Base-by-base conservation (phyloP, 2,113 vertebrate genomes). In the Neolamprologus hecqui region DNA sequence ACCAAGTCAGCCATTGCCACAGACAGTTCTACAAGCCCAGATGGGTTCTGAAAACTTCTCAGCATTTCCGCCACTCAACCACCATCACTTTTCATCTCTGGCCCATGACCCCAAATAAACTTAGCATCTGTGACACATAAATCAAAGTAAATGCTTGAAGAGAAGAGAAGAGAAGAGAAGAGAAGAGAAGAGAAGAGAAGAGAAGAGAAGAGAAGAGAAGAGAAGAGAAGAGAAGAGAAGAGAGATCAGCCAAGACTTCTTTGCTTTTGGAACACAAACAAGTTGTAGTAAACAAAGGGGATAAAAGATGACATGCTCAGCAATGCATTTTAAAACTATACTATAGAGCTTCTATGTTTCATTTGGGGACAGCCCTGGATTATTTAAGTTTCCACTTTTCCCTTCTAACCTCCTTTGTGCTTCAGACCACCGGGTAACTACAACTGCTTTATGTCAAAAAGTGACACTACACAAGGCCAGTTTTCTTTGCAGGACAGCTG, bases 121-220 rank as follows among this genome's bases (percentile, higher is more conserved):
- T 4, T 35, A 85, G 83, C 92, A 92, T 91, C 92, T 93, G 93
- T 83, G 87, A 79, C 3, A 9, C 80, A 88, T 90, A 55, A 90
- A 84, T 92, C 89, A 93, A 37, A 37, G 60, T 65, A 81, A 83
- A 84, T n/a, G 11, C 37, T 40, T 14, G 9, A 49, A 75, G 70
- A 75, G 54, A 60, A 70, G 14, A 60, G 60, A 14, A 31, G 9
- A 51, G 51, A 65, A 15, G 26, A 54, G 14, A 60, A 31, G 9
- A 51, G 51, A 65, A 15, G 26, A 54, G 49, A 68, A 45, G 49
- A 60, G 57, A 53, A 65, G 15, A 53, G 58, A 10, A 31, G 9
- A 42, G 51, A 54, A 17, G 26, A 55, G 51, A 70, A 47, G 49
- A 65, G 51, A 57, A 65, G 15, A 68, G 58, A 13, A 15, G 9